These are phyloP conservation scores for Lordiphosa mommai DNA, from an alignment of 1,140 invertebrate species.

Conservation along the genomic window DNA sequence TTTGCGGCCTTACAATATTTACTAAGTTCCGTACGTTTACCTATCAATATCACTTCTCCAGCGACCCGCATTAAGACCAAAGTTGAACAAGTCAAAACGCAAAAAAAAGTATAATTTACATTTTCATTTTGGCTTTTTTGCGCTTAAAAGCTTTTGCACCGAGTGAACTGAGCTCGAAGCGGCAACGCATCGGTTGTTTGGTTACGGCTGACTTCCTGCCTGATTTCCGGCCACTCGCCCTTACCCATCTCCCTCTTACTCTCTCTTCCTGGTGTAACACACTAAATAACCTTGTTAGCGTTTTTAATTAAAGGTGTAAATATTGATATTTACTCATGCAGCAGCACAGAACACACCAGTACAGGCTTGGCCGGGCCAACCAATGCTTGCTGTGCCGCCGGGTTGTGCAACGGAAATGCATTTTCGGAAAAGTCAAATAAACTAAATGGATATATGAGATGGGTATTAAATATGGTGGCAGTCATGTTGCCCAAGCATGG, in stretches of 20 bases:
- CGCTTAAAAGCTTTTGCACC: constrained; percentile 64
- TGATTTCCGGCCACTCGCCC: constrained; percentile 35
- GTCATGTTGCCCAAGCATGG: no score
- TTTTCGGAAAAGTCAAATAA: constrained; percentile 68
- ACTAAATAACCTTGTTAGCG: constrained; percentile 79
- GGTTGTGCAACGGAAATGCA: constrained; percentile 59
- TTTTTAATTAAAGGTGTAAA: constrained; percentile 79
- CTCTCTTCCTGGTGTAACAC: constrained; percentile 9
- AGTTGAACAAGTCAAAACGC: constrained; percentile 19
- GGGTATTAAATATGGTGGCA: constrained; percentile 35
- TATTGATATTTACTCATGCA: constrained; percentile 75
- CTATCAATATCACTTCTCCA: background rate
- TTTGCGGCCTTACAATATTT: no score
- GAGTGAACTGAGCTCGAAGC: constrained; percentile 2
- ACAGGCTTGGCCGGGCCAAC: background rate
- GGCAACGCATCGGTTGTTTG: constrained; percentile 23
- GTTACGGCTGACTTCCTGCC: constrained; percentile 56
- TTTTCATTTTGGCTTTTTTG: constrained; percentile 62
- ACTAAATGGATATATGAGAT: constrained; percentile 66
- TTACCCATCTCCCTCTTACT: background rate
- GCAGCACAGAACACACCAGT: constrained; percentile 1
- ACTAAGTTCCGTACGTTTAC: no score
- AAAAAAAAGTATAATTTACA: constrained; percentile 42
- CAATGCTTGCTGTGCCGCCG: background rate
- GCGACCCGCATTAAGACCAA: constrained; percentile 18